Evolutionary conservation across 64 coral and sea anemone genomes (phyloP).

Genomic region (Stylophora pistillata): DNA sequence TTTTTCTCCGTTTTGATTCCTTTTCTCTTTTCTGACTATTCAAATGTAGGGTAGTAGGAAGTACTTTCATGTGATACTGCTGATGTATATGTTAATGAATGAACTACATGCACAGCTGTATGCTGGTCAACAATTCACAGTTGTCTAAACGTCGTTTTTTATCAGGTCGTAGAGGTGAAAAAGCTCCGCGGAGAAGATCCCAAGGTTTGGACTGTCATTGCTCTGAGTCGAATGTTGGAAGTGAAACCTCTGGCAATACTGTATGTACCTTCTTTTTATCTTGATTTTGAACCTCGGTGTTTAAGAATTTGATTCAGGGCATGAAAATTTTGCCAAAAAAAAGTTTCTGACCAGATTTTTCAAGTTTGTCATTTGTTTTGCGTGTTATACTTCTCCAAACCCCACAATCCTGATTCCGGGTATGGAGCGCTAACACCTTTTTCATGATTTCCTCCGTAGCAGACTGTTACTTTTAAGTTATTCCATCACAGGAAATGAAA

Average conservation of each 20-base stretch:
- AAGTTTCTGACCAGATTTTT: no score
- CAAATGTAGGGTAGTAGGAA: background rate
- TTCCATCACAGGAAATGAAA: no score
- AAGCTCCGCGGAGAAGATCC: conserved; percentile 70
- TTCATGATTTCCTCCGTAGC: no score
- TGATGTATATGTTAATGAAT: background rate
- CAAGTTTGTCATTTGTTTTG: no score
- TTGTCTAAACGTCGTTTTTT: background rate
- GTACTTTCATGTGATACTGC: background rate
- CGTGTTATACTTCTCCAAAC: no score
- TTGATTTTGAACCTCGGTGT: background rate
- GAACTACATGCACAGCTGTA: background rate
- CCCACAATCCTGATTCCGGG: no score
- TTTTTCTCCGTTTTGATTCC: no score
- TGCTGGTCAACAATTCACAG: background rate
- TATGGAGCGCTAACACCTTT: no score
- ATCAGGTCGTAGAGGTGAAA: conserved; percentile 65
- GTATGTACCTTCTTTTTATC: conserved; percentile 42
- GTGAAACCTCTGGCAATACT: conserved; percentile 86
- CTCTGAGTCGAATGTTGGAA: conserved; percentile 71
- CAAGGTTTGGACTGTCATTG: conserved; percentile 91
- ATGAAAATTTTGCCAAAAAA: no score
- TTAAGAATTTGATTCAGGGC: no score
- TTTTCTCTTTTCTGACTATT: no score
- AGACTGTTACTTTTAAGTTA: no score